These are phyloP conservation scores for Cotesia chilonis DNA, from an alignment of 1,140 invertebrate species.

Conservation along the genomic window DNA sequence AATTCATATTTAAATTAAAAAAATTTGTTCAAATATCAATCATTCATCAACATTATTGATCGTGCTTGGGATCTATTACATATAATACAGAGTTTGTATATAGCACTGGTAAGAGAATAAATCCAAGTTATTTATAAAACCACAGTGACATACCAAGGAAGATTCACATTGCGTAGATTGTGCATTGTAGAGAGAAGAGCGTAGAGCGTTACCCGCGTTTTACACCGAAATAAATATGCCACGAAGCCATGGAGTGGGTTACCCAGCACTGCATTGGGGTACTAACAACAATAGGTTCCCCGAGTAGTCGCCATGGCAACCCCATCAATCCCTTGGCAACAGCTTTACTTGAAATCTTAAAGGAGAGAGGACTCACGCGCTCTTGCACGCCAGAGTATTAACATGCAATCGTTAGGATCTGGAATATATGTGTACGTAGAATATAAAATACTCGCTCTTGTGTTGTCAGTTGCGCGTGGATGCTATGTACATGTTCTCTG, in stretches of 20 bases:
- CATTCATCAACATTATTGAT: too few species aligned
- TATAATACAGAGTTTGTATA: slow-evolving; percentile 26
- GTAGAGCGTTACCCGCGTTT: slow-evolving; percentile 37
- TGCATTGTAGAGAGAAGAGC: too few species aligned
- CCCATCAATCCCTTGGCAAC: slow-evolving; percentile 67
- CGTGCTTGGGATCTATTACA: too few species aligned
- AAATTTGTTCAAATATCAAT: too few species aligned
- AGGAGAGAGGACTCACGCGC: slow-evolving; percentile 58
- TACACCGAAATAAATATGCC: slow-evolving; percentile 65
- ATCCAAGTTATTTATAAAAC: slow-evolving; percentile 45
- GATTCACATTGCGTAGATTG: slow-evolving; percentile 5
- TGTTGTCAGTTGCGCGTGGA: too few species aligned
- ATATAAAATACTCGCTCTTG: too few species aligned
- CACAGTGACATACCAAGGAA: slow-evolving; percentile 1
- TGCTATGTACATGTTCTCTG: too few species aligned
- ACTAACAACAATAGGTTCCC: slow-evolving; percentile 63
- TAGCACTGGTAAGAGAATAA: slow-evolving; percentile 23
- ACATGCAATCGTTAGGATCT: slow-evolving; percentile 31
- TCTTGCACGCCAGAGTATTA: slow-evolving; percentile 25
- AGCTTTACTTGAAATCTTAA: slow-evolving; percentile 63
- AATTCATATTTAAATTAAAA: too few species aligned
- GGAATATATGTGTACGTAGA: slow-evolving; percentile 5
- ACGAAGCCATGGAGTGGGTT: slow-evolving; percentile 46
- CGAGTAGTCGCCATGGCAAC: slow-evolving; percentile 61
- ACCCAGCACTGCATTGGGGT: slow-evolving; percentile 52